Base-by-base conservation (phyloP, 2,888 invertebrate species). In the Elegia similella region DNA sequence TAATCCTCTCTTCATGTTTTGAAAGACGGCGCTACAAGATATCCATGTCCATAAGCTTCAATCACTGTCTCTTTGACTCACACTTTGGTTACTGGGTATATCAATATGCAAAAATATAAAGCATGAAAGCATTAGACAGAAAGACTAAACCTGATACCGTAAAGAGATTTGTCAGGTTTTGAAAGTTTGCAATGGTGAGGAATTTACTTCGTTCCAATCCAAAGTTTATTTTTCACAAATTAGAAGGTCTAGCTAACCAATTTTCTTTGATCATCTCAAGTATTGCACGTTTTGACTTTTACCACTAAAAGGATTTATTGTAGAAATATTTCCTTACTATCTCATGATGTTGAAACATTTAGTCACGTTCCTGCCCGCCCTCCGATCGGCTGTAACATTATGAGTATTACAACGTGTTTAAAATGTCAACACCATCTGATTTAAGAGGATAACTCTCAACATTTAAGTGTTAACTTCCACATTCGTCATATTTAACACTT, bases 301-400 rank as follows among this genome's bases (percentile, higher is more conserved):
- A 50, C 34, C 50, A 38, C 15, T 34, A 16, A 17, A 34, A 34
- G 17, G 34, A 34, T 50, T 17, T 38, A 34, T 30, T 13, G 16
- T 38, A 50, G 34, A 34, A 50, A 38, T 50, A 50, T 50, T 50
- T 50, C 16, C 50, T 50, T 50, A 38, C 50, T 47, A 47, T 47
- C 50, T 23, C 13, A 23, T 12, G 7, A 16, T 50, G 34, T 50
- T 50, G 50, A 50, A 50, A 54, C 29, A 16, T 54, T 13, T 16
- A 55, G 54, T 55, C 44, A 44, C 54, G 54, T 44, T 55, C 34
- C 12, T 16, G n/a, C 32, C 54, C 43, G 42, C 43, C 43, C 44
- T 44, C 43, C 30, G 53, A 44, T 54, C 43, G 44, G 53, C 42
- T 44, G 54, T 44, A 44, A 44, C 34, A 16, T 55, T 32, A 54